Evolutionary conservation across 2,113 vertebrate genomes (phyloP).

Genomic region (Megalops atlanticus): DNA sequence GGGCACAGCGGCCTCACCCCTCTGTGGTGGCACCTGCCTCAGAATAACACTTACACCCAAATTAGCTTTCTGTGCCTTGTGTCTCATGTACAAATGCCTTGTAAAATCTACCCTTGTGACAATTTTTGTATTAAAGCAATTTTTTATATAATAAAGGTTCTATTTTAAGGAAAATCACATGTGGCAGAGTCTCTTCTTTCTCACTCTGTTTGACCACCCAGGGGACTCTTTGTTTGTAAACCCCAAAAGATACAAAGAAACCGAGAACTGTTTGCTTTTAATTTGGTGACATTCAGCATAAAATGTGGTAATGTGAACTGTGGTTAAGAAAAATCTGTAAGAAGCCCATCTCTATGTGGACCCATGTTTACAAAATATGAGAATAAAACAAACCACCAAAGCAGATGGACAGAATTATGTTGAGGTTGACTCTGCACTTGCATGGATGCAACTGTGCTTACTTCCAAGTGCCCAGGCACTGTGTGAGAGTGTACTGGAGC

Average conservation of each 20-base stretch:
- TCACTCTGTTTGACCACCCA: no score
- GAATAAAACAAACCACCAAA: no score
- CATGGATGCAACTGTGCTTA: no score
- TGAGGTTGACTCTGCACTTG: no score
- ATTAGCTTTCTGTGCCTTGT: slow-evolving; percentile 19
- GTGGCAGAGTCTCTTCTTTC: neutral
- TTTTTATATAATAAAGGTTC: slow-evolving; percentile 80
- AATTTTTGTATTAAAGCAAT: slow-evolving; percentile 74
- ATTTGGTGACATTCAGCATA: neutral
- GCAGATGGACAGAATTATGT: no score
- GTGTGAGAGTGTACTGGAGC: no score
- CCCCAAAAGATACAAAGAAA: no score
- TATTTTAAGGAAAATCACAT: slow-evolving; percentile 67
- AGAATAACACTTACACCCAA: neutral
- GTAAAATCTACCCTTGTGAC: slow-evolving; percentile 64
- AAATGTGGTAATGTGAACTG: no score
- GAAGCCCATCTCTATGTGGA: neutral
- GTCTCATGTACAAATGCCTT: slow-evolving; percentile 62
- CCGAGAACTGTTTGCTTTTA: neutral
- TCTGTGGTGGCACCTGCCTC: neutral
- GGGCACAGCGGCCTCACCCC: neutral
- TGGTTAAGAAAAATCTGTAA: neutral
- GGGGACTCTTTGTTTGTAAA: no score
- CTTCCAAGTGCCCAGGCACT: no score
- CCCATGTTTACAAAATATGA: neutral